phyloP scores from a whole-genome alignment of 2,797 vertebrate genomes.

The Rhynchotus rufescens region DNA sequence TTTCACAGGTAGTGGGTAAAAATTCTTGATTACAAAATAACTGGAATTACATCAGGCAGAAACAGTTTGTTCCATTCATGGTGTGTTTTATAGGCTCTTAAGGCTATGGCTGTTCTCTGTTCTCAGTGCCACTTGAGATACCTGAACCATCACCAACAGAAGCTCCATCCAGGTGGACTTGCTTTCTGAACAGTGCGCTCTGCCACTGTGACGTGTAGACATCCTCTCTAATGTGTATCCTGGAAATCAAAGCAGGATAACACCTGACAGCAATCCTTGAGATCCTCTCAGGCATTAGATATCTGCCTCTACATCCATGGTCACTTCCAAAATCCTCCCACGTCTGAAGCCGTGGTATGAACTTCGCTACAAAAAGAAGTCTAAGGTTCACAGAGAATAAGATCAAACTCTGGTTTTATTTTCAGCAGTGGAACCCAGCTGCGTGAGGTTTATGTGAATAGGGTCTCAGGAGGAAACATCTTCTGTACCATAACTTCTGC shows the following conservation, averaged over 20 bases:
- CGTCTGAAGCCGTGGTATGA: background rate
- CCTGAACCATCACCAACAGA: slow-evolving; percentile 4
- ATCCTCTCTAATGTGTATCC: background rate
- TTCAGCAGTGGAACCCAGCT: background rate
- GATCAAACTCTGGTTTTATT: background rate
- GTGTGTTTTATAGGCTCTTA: slow-evolving; percentile 44
- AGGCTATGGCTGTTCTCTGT: slow-evolving; percentile 21
- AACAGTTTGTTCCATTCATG: slow-evolving; percentile 63
- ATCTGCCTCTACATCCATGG: background rate
- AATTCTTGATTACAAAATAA: slow-evolving; percentile 59
- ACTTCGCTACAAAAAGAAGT: background rate
- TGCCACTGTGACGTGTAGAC: background rate
- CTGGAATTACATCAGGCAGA: slow-evolving; percentile 26
- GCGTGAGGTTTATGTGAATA: background rate
- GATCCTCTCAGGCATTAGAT: background rate
- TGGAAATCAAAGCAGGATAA: background rate
- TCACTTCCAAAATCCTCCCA: background rate
- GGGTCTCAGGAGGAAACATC: background rate
- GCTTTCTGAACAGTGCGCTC: background rate
- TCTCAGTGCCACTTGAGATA: slow-evolving; percentile 25
- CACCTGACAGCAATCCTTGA: background rate
- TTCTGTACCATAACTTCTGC: background rate
- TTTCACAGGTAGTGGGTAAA: slow-evolving; percentile 48
- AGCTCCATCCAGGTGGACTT: background rate
- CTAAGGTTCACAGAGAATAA: background rate